Percentiles rank a stretch among this genome's conserved stretches.
phyloP scores from a whole-genome alignment of 2,113 vertebrate genomes.

The Tragulus kanchil region DNA sequence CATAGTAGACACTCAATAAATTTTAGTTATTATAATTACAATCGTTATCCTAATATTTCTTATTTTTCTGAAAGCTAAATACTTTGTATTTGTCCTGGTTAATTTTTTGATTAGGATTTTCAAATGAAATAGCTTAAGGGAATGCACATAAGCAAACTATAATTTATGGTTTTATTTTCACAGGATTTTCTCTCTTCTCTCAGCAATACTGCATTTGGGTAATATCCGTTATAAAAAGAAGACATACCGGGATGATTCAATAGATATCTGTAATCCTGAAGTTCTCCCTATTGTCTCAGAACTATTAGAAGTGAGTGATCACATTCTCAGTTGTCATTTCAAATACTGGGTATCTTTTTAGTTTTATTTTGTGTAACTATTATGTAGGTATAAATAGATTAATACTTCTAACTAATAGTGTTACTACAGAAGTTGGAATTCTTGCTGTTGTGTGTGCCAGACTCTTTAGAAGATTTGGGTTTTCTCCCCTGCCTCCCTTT shows the following conservation, averaged over 20 bases:
- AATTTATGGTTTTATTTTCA: slow-evolving; percentile 61
- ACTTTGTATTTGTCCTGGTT: neutral
- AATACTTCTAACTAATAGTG: slow-evolving; percentile 23
- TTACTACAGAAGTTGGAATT: slow-evolving; percentile 31
- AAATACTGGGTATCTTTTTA: slow-evolving; percentile 42
- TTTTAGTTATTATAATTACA: slow-evolving; percentile 24
- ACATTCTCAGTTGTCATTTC: slow-evolving; percentile 56
- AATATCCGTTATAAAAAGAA: slow-evolving; percentile 99
- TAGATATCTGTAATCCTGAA: slow-evolving; percentile 97
- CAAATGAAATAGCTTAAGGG: slow-evolving; percentile 42
- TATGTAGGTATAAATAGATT: neutral
- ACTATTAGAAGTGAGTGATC: slow-evolving; percentile 94
- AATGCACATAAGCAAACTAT: neutral
- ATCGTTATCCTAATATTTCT: neutral
- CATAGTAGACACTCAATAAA: slow-evolving; percentile 20
- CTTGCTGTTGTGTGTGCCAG: neutral
- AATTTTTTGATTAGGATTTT: slow-evolving; percentile 60
- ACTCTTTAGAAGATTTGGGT: neutral
- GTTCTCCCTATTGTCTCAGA: slow-evolving; percentile 95
- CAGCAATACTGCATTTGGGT: slow-evolving; percentile 98
- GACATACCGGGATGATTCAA: slow-evolving; percentile 97
- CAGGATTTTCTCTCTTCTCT: slow-evolving; percentile 97
- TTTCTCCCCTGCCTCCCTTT: neutral
- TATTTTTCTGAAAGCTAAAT: slow-evolving; percentile 53
- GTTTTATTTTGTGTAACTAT: slow-evolving; percentile 41